A percentile compares a stretch with the other conserved stretches of the same genome.
These are phyloP conservation scores for Leucoraja erinaceus DNA, from an alignment of 2,113 vertebrate genomes.

Conservation along the genomic window DNA sequence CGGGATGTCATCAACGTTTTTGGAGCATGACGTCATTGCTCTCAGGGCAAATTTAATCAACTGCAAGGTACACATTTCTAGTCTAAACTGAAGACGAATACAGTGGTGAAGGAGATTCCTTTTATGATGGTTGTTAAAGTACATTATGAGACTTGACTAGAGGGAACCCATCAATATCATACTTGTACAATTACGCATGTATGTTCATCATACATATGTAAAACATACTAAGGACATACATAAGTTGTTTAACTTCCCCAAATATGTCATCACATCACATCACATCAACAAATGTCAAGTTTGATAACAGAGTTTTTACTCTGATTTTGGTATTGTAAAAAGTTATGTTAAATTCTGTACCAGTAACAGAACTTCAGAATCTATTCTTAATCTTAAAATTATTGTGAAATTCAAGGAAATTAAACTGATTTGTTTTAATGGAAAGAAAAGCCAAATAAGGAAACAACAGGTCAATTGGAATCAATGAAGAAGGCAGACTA, in stretches of 20 bases:
- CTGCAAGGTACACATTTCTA: background rate
- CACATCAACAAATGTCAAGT: background rate
- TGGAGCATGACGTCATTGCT: background rate
- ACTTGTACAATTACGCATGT: background rate
- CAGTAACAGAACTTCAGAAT: background rate
- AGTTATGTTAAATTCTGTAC: background rate
- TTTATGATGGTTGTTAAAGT: background rate
- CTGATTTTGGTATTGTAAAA: background rate
- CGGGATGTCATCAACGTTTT: background rate
- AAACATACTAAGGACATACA: background rate
- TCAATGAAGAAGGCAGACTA: background rate
- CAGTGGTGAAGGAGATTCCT: background rate
- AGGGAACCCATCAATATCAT: background rate
- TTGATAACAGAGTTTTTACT: background rate
- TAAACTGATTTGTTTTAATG: background rate
- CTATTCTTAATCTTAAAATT: background rate
- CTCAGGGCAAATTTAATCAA: background rate
- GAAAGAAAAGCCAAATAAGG: background rate
- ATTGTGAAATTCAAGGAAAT: background rate
- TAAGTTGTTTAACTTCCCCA: background rate
- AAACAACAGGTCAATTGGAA: background rate
- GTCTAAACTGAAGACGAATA: background rate
- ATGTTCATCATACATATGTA: background rate
- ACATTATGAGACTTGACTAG: background rate
- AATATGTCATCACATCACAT: too few species aligned